Conservation (phyloP, 2,888 invertebrate species). For the Yponomeuta cagnagella region DNA sequence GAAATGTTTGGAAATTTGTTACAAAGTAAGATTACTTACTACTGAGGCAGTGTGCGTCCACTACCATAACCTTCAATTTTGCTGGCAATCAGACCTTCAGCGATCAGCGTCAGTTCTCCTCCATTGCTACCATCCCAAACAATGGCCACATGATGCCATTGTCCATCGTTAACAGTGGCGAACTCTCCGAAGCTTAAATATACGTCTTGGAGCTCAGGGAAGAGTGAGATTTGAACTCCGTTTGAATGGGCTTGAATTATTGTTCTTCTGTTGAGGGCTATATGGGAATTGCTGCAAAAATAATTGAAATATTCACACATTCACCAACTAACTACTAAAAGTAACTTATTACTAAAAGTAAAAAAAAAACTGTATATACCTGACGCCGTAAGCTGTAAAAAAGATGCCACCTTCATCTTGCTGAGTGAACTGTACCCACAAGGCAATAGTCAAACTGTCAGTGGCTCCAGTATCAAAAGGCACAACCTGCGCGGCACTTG, state of each 20-base stretch:
- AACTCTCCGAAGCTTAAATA: slow-evolving; percentile 94
- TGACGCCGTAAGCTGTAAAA: slow-evolving; percentile 93
- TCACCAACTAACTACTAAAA: background rate
- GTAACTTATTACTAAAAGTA: background rate
- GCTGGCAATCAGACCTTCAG: slow-evolving; percentile 96
- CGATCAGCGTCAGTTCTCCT: slow-evolving; percentile 91
- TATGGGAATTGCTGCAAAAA: slow-evolving; percentile 81
- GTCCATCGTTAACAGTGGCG: slow-evolving; percentile 95
- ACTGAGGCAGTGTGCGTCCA: slow-evolving; percentile 86
- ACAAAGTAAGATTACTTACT: slow-evolving; percentile 73
- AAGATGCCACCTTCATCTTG: slow-evolving; percentile 95
- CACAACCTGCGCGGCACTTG: slow-evolving; percentile 94
- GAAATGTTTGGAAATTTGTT: background rate
- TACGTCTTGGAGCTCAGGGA: slow-evolving; percentile 91
- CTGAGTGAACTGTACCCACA: slow-evolving; percentile 97
- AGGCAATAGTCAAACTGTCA: slow-evolving; percentile 89
- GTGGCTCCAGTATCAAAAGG: slow-evolving; percentile 89
- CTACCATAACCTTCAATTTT: slow-evolving; percentile 92
- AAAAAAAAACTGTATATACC: slow-evolving; percentile 60
- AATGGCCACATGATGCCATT: slow-evolving; percentile 96
- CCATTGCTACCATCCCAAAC: slow-evolving; percentile 94
- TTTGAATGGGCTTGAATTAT: slow-evolving; percentile 94
- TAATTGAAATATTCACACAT: slow-evolving; percentile 7
- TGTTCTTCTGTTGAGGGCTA: slow-evolving; percentile 85
- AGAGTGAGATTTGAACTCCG: slow-evolving; percentile 93